Percentiles rank a stretch among this genome's conserved stretches.
Conservation (phyloP, 2,888 invertebrate genomes). For the Buathra laborator region DNA sequence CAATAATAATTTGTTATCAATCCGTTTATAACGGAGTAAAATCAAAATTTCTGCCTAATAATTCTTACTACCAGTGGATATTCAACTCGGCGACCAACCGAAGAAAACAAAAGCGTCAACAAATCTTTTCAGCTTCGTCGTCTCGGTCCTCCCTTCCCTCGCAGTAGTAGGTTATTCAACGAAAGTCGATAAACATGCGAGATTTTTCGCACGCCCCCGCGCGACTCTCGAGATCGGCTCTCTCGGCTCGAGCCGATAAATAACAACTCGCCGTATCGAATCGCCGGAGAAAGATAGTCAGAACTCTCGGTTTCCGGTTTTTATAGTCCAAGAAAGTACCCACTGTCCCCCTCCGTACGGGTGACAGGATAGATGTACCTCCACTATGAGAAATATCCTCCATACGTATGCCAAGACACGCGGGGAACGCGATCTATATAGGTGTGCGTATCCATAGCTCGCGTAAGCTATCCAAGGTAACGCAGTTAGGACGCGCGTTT, state of each 20-base stretch:
- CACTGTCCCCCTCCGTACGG: slow-evolving; percentile 39
- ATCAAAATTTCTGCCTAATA: neutral
- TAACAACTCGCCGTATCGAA: slow-evolving; percentile 48
- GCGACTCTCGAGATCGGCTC: slow-evolving; percentile 27
- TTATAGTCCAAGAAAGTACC: slow-evolving; percentile 65
- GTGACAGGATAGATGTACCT: slow-evolving; percentile 30
- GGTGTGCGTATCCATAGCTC: neutral
- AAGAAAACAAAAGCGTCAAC: neutral
- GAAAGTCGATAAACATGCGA: slow-evolving; percentile 63
- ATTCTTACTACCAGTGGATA: too few relatives aligned
- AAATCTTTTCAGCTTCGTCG: neutral
- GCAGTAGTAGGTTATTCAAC: slow-evolving; percentile 59
- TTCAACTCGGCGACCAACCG: neutral
- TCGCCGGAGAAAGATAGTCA: slow-evolving; percentile 44
- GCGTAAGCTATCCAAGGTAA: neutral
- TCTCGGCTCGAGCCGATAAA: slow-evolving; percentile 60
- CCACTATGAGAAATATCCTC: neutral
- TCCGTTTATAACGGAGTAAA: too few relatives aligned
- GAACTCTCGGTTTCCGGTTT: slow-evolving; percentile 55
- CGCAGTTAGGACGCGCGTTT: slow-evolving; percentile 46
- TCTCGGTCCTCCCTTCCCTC: slow-evolving; percentile 2
- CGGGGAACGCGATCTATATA: slow-evolving; percentile 5
- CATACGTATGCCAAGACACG: neutral
- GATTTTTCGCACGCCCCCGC: slow-evolving; percentile 67
- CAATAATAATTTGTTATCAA: too few relatives aligned